Evolutionary conservation across 2,888 invertebrate genomes (phyloP).

Genomic region (Automeris io): DNA sequence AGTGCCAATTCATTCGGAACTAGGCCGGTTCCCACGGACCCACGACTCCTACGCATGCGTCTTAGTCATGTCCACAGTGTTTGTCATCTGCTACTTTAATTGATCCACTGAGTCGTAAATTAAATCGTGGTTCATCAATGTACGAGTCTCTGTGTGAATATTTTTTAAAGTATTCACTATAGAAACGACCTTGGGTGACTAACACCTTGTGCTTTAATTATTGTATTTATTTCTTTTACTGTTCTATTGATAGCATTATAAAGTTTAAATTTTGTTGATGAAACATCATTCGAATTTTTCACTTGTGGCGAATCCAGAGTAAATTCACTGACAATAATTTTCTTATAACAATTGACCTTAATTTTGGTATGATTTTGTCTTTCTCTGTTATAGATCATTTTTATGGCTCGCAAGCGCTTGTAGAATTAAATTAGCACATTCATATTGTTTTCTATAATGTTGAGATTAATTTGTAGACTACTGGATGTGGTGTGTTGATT

Average conservation of each 20-base stretch:
- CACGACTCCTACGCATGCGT: conserved; percentile 56
- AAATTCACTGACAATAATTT: too few species aligned
- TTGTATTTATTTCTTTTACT: background rate
- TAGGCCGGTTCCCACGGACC: conserved; percentile 55
- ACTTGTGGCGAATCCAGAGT: too few species aligned
- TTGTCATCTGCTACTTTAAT: conserved; percentile 71
- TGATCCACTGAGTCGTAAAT: conserved; percentile 66
- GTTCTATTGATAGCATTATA: background rate
- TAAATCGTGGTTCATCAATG: conserved; percentile 62
- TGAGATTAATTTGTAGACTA: conserved; percentile 48
- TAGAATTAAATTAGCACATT: too few species aligned
- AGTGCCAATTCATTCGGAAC: conserved; percentile 13
- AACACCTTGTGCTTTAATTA: background rate
- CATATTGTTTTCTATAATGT: background rate
- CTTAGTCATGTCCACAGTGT: conserved; percentile 54
- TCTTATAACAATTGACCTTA: too few species aligned
- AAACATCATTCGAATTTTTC: too few species aligned
- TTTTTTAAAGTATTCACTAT: conserved; percentile 28
- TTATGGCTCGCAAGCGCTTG: too few species aligned
- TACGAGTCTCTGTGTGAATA: conserved; percentile 36
- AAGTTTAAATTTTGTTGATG: too few species aligned
- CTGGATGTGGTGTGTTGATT: conserved; percentile 44
- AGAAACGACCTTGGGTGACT: conserved; percentile 32
- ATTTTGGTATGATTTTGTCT: too few species aligned
- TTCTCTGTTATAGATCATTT: too few species aligned